These are phyloP conservation scores for Drosophila seguyi DNA, from an alignment of 1,140 invertebrate species.

Conservation along the genomic window DNA sequence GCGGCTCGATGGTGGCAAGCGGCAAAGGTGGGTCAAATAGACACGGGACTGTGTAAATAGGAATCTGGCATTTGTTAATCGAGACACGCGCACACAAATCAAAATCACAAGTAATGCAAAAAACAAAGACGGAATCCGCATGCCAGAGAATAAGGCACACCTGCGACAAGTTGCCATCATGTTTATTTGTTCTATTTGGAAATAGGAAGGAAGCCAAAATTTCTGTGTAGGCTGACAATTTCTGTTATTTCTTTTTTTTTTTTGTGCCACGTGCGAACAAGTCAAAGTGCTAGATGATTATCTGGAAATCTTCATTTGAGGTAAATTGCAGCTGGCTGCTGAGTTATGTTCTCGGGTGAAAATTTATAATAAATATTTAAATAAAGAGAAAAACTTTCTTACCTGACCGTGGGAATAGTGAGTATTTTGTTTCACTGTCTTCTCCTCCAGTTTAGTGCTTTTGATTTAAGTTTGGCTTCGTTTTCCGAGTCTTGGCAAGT, in stretches of 20 bases:
- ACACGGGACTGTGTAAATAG: constrained; percentile 23
- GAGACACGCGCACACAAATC: constrained; percentile 51
- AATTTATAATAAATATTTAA: constrained; percentile 6
- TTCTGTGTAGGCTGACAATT: constrained; percentile 7
- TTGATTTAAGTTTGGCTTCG: neutral
- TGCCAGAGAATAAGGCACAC: constrained; percentile 35
- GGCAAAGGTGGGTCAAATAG: constrained; percentile 18
- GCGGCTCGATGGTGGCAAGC: neutral
- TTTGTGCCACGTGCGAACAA: neutral
- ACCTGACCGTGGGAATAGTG: constrained; percentile 1
- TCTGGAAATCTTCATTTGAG: constrained; percentile 16
- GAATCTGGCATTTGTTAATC: constrained; percentile 51
- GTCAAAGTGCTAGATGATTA: constrained; percentile 14
- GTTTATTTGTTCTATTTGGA: constrained; percentile 29
- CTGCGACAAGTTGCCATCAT: constrained; percentile 40
- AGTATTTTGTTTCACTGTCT: neutral
- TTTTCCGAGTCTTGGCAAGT: neutral
- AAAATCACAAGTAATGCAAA: constrained; percentile 44
- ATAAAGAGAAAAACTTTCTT: neutral
- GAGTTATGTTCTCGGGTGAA: neutral
- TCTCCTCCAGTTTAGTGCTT: constrained; percentile 13
- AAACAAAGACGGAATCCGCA: constrained; percentile 25
- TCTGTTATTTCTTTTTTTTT: neutral
- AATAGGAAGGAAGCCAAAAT: neutral
- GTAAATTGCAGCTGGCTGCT: neutral